Base-by-base conservation (phyloP, 2,888 invertebrate species). In the Anoplius nigerrimus region DNA sequence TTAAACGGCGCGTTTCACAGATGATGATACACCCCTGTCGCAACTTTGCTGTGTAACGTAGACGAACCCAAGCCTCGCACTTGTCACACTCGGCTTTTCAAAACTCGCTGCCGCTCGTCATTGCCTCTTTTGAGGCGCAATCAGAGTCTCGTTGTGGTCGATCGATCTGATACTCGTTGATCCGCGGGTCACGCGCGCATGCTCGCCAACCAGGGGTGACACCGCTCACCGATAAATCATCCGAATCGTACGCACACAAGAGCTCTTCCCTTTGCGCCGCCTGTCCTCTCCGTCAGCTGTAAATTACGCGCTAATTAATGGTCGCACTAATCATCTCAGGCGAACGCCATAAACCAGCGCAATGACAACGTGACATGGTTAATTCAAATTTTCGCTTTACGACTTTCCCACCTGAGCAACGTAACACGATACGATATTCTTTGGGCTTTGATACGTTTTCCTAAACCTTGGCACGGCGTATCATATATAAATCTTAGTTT, bases 271-370 rank as follows among this genome's bases (percentile, higher is more conserved):
- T 55, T 55, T 54, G 61, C 53, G 66, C 54, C 51, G 64, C 52
- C 48, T 58, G 66, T 20, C 48, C 18, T 55, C 48, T 63, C 57
- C 16, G 16, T 16, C 24, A n/a, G 16, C 62, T 66, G 60, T 69
- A 79, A 74, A 76, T 72, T 72, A 75, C 68, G 52, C 66, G 16
- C 34, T 78, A 75, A 78, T 78, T 75, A 73, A 78, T 78, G 71
- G 71, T 75, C 66, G 53, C 62, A 66, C 60, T 78, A 70, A 78
- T 75, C 72, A 71, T 69, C 71, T 54, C 52, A 57, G 22, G 66
- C 51, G 57, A 75, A 66, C 68, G 59, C 63, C 54, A 22, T 24
- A 43, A 16, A n/a, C 20, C 34, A 60, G 72, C 24, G 48, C 51
- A 60, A 59, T 15, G 27, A 59, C 57, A 60, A 61, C 69, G 63